Conservation (phyloP, 2,797 vertebrate genomes). For the Novumbra hubbsi region DNA sequence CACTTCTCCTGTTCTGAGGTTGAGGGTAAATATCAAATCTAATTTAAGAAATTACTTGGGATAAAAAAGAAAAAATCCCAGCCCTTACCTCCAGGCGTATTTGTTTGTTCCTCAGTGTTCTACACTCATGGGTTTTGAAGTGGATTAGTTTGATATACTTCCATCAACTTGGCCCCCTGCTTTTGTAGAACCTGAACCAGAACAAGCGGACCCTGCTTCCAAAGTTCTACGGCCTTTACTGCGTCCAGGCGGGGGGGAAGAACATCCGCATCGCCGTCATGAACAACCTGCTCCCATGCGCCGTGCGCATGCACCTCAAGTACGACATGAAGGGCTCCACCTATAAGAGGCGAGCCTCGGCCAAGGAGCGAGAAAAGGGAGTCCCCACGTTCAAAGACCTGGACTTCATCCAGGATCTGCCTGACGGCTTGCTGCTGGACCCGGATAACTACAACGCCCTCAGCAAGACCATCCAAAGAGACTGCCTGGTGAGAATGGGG, state of each 20-base stretch:
- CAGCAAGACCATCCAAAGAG: constrained; percentile 90
- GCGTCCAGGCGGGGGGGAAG: constrained; percentile 89
- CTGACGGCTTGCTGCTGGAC: constrained; percentile 84
- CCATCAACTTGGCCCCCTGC: neutral
- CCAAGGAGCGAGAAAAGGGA: constrained; percentile 83
- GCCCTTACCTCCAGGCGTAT: neutral
- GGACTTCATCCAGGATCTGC: constrained; percentile 87
- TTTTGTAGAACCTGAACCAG: constrained; percentile 89
- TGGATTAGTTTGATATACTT: neutral
- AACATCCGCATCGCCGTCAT: constrained; percentile 95
- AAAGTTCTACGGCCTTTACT: constrained; percentile 95
- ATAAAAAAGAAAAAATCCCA: neutral
- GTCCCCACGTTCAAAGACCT: constrained; percentile 91
- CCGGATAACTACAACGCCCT: constrained; percentile 84
- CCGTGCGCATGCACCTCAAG: constrained; percentile 90
- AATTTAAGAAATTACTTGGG: too few species aligned
- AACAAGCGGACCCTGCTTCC: constrained; percentile 92
- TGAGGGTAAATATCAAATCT: too few species aligned
- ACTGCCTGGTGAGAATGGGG: constrained; percentile 83
- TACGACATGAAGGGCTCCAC: constrained; percentile 97
- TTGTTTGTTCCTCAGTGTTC: neutral
- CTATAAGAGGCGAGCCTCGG: constrained; percentile 86
- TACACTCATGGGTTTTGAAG: neutral
- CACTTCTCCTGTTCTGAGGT: too few species aligned
- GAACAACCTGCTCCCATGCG: constrained; percentile 92